These are phyloP conservation scores for Sphaerophoria taeniata DNA, from an alignment of 2,888 invertebrate species.

Conservation along the genomic window DNA sequence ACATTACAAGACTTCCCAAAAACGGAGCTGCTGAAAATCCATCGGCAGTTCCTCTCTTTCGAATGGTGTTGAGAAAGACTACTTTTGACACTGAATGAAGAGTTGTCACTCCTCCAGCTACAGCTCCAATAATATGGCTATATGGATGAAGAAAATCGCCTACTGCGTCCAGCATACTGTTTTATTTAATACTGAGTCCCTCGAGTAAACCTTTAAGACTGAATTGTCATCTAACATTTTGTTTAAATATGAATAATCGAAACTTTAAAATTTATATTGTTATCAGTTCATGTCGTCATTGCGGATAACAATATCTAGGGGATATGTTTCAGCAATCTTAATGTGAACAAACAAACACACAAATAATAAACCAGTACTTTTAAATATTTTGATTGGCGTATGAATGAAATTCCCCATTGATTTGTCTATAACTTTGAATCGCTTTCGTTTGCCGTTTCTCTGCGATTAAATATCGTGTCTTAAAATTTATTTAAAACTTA, in stretches of 20 bases:
- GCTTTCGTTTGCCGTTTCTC: too few species aligned
- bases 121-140: conserved; percentile 83
- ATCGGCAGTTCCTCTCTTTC: conserved; percentile 87
- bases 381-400: too few species aligned
- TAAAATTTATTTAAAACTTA: too few species aligned
- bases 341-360: too few species aligned
- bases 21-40: conserved; percentile 88
- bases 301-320: neutral
- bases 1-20: conserved; percentile 90
- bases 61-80: conserved; percentile 89
- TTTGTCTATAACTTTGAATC: too few species aligned
- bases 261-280: neutral
- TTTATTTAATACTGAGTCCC: neutral
- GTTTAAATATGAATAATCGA: neutral
- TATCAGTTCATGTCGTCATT: neutral
- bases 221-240: neutral
- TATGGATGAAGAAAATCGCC: conserved; percentile 79
- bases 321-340: too few species aligned
- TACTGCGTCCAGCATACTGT: conserved; percentile 77
- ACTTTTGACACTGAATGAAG: conserved; percentile 92
- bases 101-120: conserved; percentile 89
- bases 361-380: too few species aligned
- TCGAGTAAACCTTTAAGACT: neutral
- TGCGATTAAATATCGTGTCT: too few species aligned
- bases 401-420: too few species aligned